Percentiles rank a stretch among this genome's conserved stretches.
Conservation (phyloP, 2,888 invertebrate species). For the Mycalesis mineus region DNA sequence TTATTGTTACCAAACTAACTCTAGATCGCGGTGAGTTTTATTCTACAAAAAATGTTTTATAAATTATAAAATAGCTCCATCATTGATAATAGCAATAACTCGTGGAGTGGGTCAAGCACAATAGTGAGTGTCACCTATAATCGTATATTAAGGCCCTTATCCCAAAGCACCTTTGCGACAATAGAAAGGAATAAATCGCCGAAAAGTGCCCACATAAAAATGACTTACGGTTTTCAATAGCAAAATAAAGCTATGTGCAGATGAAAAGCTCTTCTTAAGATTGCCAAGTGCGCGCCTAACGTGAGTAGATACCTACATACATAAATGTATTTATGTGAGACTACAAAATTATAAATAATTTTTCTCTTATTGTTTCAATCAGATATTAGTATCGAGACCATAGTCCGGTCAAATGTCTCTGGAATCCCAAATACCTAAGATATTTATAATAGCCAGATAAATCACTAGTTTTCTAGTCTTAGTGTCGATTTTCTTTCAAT, state of each 20-base stretch:
- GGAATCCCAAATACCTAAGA: no score
- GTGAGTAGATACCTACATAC: not conserved
- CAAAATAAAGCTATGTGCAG: conserved; percentile 36
- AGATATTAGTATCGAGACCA: no score
- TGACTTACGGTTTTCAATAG: conserved; percentile 61
- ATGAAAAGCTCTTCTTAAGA: conserved; percentile 18
- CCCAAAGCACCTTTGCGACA: conserved; percentile 75
- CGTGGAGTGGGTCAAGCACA: conserved; percentile 74
- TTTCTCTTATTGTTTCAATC: no score
- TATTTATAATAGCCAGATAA: no score
- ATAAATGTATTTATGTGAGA: no score
- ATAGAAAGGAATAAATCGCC: conserved; percentile 75
- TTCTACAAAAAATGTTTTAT: not conserved
- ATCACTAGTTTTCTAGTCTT: no score
- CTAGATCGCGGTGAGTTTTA: not conserved
- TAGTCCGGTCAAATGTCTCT: no score
- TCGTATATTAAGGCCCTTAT: conserved; percentile 77
- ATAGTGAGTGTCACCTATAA: conserved; percentile 76
- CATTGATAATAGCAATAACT: conserved; percentile 69
- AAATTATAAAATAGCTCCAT: conserved; percentile 56
- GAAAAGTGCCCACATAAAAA: conserved; percentile 78
- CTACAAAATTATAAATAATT: no score
- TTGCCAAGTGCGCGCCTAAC: not conserved
- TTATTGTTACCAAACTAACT: no score
- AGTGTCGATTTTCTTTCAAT: no score